phyloP scores from a whole-genome alignment of 2,113 vertebrate species.

The Todiramphus saurophagus region DNA sequence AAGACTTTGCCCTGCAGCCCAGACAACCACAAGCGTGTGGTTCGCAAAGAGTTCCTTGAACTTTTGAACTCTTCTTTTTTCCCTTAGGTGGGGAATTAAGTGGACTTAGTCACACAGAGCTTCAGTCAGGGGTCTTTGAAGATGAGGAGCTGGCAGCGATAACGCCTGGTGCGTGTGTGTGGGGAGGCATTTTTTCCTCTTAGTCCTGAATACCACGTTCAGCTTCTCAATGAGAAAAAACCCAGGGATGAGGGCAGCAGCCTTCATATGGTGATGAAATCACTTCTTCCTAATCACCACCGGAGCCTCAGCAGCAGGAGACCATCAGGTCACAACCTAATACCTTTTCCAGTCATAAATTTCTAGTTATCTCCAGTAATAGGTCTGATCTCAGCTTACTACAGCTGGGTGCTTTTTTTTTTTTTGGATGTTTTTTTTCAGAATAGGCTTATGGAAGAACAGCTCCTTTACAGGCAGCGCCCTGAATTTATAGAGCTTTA shows the following conservation, averaged over 20 bases:
- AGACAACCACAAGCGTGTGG: conserved; percentile 51
- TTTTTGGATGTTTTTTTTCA: conserved; percentile 39
- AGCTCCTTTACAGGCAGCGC: conserved; percentile 35
- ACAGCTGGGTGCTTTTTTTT: conserved; percentile 22
- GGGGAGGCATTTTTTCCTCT: conserved; percentile 28
- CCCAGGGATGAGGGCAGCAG: background rate
- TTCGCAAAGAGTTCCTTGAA: conserved; percentile 31
- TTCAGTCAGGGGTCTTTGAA: conserved; percentile 48
- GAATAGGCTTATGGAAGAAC: conserved; percentile 45
- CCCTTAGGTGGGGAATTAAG: conserved; percentile 21
- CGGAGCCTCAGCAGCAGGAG: conserved; percentile 51
- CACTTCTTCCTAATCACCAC: conserved; percentile 51
- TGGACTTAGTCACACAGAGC: conserved; percentile 43
- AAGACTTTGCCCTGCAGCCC: background rate
- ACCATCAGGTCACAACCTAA: conserved; percentile 41
- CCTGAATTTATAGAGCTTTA: conserved; percentile 44
- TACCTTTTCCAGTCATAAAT: conserved; percentile 70
- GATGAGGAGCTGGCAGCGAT: conserved; percentile 4
- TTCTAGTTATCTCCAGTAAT: conserved; percentile 68
- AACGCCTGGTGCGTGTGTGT: background rate
- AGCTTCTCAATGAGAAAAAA: background rate
- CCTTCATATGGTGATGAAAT: conserved; percentile 28
- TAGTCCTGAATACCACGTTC: background rate
- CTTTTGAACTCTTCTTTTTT: conserved; percentile 45
- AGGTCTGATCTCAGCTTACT: conserved; percentile 70